Base-by-base conservation (phyloP, 1,140 invertebrate species). In the Dreissena rostriformis region DNA sequence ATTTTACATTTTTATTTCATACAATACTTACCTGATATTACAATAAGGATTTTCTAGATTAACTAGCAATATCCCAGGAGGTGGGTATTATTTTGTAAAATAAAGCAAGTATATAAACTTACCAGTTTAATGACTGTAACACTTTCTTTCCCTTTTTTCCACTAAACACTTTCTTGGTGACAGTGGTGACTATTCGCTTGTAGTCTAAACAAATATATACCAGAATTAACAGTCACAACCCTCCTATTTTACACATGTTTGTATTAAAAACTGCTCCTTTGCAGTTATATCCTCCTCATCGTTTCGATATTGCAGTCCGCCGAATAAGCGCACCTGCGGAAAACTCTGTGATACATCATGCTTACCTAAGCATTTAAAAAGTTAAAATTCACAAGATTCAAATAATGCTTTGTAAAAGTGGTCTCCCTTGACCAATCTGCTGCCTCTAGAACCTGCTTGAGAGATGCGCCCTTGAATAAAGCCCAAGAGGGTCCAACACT, bases 21-120 rank as follows among this genome's bases (percentile, higher is more conserved):
- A 78, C 49, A 74, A 76, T 55, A 74, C 72, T 74, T 74, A 74
- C 72, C 65, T 78, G 75, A n/a, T n/a, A 78, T 66, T 67, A 78
- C 65, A 49, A 15, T 67, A 49, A n/a, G 28, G 61, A 78, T 78
- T 67, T 22, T 51, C 39, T 19, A 78, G 75, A 78, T 78, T 78
- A 17, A 11, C 26, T 17, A 78, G 75, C 75, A 78, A 49, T 78
- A 67, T 61, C 53, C 53, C 26, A 74, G 73, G 53, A 14, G 73
- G 73, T 75, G 53, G 73, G 55, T 28, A 57, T 63, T n/a, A 75
- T 75, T 75, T 75, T 71, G 17, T 39, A 52, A 22, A 22, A n/a
- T n/a, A 53, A 24, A 74, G 26, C 19, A 51, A 24, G 17, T 14
- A 19, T n/a, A 14, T 17, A 15, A 10, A 19, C 8, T 8, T 22